Evolutionary conservation across 53 echinoderm and acorn worm species (phyloP).

Genomic region (Luidia sarsii): DNA sequence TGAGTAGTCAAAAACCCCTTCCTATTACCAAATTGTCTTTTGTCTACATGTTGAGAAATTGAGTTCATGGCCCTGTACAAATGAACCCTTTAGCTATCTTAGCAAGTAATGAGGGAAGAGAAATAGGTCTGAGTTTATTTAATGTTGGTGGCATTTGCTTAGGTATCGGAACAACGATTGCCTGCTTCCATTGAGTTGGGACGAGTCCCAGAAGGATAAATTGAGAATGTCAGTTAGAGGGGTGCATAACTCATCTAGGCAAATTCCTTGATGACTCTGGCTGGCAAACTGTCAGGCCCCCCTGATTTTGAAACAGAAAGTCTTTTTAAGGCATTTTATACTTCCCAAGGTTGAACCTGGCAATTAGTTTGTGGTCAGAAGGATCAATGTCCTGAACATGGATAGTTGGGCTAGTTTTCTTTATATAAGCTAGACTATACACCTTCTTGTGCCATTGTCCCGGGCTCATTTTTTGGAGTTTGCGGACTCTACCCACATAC

Average conservation of each 20-base stretch:
- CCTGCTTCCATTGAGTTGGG: constrained; percentile 2
- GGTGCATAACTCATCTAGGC: constrained; percentile 41
- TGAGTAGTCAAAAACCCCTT: constrained; percentile 34
- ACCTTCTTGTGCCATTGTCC: constrained; percentile 25
- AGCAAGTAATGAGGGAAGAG: neutral
- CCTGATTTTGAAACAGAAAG: neutral
- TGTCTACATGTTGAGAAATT: constrained; percentile 21
- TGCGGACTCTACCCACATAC: constrained; percentile 15
- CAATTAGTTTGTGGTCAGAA: constrained; percentile 9
- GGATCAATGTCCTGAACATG: constrained; percentile 14
- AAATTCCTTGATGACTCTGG: constrained; percentile 36
- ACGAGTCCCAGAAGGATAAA: neutral
- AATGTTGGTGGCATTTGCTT: constrained; percentile 2
- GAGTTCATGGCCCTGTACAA: neutral
- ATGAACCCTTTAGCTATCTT: constrained; percentile 22
- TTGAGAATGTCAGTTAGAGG: constrained; percentile 35
- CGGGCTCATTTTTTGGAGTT: constrained; percentile 5
- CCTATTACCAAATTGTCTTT: constrained; percentile 33
- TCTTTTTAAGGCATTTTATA: neutral
- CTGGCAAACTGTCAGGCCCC: constrained; percentile 30
- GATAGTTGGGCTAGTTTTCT: constrained; percentile 11
- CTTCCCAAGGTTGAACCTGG: constrained; percentile 17
- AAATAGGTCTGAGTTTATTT: constrained; percentile 11
- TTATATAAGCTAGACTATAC: constrained; percentile 8
- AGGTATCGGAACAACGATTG: neutral